These are phyloP conservation scores for Melospiza georgiana DNA, from an alignment of 2,113 vertebrate genomes.

Conservation along the genomic window DNA sequence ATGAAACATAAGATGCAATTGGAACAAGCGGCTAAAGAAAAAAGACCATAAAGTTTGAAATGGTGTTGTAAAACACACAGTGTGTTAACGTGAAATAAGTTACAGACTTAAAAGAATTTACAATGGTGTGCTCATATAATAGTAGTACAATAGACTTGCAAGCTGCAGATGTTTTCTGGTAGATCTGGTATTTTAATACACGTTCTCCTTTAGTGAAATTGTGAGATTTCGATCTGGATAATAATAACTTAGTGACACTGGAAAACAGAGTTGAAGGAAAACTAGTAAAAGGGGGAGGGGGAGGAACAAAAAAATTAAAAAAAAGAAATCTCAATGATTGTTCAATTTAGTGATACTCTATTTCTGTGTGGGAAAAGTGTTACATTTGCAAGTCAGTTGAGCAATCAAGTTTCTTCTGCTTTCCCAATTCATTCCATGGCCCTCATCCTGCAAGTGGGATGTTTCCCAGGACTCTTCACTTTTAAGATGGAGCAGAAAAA, in stretches of 20 bases:
- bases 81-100: conserved; percentile 63
- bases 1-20: conserved; percentile 76
- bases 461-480: background rate
- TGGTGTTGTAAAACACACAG: conserved; percentile 63
- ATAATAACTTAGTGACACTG: conserved; percentile 25
- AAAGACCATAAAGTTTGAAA: conserved; percentile 74
- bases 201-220: conserved; percentile 25
- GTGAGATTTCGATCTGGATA: conserved; percentile 39
- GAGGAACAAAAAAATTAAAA: background rate
- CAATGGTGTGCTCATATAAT: conserved; percentile 31
- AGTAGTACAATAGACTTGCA: conserved; percentile 12
- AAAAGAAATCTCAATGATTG: background rate
- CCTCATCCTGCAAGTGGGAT: background rate
- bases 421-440: background rate
- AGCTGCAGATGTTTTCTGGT: conserved; percentile 54
- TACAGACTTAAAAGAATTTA: conserved; percentile 63
- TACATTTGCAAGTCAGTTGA: background rate
- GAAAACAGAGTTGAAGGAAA: conserved; percentile 25
- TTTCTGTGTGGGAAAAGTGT: background rate
- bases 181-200: conserved; percentile 57
- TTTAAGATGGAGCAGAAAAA: background rate
- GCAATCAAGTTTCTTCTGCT: background rate
- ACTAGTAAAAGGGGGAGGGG: background rate
- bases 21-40: conserved; percentile 70
- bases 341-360: background rate